phyloP scores from a whole-genome alignment of 2,113 vertebrate genomes.

The Mastomys natalensis region DNA sequence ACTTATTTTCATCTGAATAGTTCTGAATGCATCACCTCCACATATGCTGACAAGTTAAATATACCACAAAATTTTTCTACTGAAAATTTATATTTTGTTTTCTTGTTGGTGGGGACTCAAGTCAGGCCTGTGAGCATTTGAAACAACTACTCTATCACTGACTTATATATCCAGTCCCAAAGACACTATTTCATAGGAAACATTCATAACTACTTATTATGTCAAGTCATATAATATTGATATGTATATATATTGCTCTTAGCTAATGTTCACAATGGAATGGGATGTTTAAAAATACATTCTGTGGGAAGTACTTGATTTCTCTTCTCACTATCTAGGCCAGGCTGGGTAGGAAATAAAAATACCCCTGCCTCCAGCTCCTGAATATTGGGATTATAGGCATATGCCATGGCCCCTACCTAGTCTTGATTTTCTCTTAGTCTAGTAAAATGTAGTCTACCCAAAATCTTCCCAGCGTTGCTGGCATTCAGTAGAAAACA shows the following conservation, averaged over 20 bases:
- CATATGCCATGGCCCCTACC: background rate
- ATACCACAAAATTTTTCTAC: slow-evolving; percentile 29
- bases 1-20: slow-evolving; percentile 1
- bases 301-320: background rate
- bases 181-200: slow-evolving; percentile 18
- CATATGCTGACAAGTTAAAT: slow-evolving; percentile 5
- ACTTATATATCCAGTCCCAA: background rate
- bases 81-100: background rate
- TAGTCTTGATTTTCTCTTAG: background rate
- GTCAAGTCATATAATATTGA: background rate
- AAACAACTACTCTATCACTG: background rate
- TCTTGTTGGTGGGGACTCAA: background rate
- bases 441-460: slow-evolving; percentile 27
- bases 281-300: slow-evolving; percentile 21
- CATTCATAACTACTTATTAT: background rate
- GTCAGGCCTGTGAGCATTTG: background rate
- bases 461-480: background rate
- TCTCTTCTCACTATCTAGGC: background rate
- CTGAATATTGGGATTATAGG: background rate
- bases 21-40: slow-evolving; percentile 40
- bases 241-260: slow-evolving; percentile 20
- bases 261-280: slow-evolving; percentile 4
- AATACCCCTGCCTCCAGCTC: background rate
- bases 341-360: background rate
- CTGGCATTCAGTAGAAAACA: slow-evolving; percentile 16